These are phyloP conservation scores for Oryzias sinensis DNA, from an alignment of 2,797 vertebrate genomes.

Conservation along the genomic window DNA sequence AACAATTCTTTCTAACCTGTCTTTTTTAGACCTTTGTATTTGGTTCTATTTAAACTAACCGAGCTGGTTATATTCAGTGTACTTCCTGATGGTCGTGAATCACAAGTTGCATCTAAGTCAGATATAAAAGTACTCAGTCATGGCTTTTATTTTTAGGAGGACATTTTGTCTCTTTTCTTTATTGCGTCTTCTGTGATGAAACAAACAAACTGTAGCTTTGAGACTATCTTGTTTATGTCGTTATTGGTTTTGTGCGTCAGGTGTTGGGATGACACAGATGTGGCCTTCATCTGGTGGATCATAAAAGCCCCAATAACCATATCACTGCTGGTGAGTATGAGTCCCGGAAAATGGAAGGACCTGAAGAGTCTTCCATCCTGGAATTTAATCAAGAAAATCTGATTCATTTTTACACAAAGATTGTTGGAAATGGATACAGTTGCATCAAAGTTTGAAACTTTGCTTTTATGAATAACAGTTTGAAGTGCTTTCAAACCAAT, in stretches of 20 bases:
- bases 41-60: too few relatives aligned
- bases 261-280: conserved; percentile 88
- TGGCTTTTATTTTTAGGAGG: not conserved
- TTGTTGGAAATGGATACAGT: too few relatives aligned
- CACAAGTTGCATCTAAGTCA: too few relatives aligned
- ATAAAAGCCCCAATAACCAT: conserved; percentile 86
- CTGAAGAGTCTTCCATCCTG: conserved; percentile 23
- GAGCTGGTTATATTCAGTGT: too few relatives aligned
- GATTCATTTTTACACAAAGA: too few relatives aligned
- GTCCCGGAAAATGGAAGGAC: conserved; percentile 5
- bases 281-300: conserved; percentile 84
- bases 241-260: conserved; percentile 58
- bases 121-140: not conserved
- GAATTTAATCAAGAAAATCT: conserved; percentile 2
- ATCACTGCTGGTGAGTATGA: conserved; percentile 82
- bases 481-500: not conserved
- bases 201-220: not conserved
- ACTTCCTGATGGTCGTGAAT: too few relatives aligned
- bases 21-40: too few relatives aligned
- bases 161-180: not conserved
- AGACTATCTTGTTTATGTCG: conserved; percentile 17
- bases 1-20: too few relatives aligned
- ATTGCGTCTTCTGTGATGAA: not conserved
- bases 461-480: not conserved
- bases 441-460: too few relatives aligned